Base-by-base conservation (phyloP, 2,113 vertebrate species). In the Cathartes aura region DNA sequence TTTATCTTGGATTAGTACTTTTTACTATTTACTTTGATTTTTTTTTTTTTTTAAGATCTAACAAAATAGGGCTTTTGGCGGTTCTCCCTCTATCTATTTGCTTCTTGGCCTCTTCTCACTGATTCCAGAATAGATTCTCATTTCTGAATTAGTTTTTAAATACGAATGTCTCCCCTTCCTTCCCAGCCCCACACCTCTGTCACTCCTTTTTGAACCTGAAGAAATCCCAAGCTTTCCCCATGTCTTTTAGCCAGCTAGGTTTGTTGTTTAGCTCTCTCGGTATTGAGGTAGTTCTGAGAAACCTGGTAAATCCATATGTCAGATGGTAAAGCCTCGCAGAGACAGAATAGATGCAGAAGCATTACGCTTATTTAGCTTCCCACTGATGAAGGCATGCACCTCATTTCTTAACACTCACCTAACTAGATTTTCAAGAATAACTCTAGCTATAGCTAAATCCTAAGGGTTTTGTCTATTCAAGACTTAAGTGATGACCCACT, bases 51-150 rank as follows among this genome's bases (percentile, higher is more conserved):
- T 23, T 52, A 56, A 42, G 29, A n/a, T 30, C 11, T 18, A 47
- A 6, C 0, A 76, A 60, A 82, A 50, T 18, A n/a, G 1, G 3
- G 0, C 0, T 48, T 81, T 50, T 64, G 11, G 20, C 6, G 8
- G 9, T 76, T 76, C 4, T 73, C 12, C 5, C 2, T 40, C 23
- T 64, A 15, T 38, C 3, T 29, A 8, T 24, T 53, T 89, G 1
- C 5, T 78, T 70, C 34, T 66, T 70, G 12, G 32, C 10, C 14
- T 9, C 4, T 80, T 64, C 19, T 42, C 22, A 59, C 5, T 15
- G 17, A 24, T 58, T 81, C 9, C n/a, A 64, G 22, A 68, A 38
- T 6, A 70, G 26, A 8, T 23, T 29, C 8, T 81, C 2, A 40
- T 84, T 66, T 66, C 36, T 81, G 11, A 78, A 43, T 43, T 26